Percentiles rank a stretch among this genome's conserved stretches.
These are phyloP conservation scores for Epistrophe grossulariae DNA, from an alignment of 2,888 invertebrate genomes.

Conservation along the genomic window DNA sequence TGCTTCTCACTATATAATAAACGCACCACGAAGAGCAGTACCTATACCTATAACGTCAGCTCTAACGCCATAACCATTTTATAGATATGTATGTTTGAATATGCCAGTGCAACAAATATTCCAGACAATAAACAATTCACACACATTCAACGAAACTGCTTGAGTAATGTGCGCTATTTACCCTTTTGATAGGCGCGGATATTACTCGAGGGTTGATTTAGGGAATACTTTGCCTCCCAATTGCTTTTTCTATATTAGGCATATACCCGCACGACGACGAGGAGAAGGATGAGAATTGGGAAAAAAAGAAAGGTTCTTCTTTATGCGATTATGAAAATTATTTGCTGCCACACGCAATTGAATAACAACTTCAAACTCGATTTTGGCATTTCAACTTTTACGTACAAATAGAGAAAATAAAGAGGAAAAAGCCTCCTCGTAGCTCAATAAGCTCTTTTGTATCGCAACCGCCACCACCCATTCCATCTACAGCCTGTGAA, in stretches of 20 bases:
- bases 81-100: not conserved
- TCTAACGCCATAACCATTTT: constrained; percentile 19
- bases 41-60: constrained; percentile 14
- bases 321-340: constrained; percentile 67
- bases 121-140: constrained; percentile 40
- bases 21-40: constrained; percentile 28
- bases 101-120: constrained; percentile 55
- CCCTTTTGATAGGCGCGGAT: constrained; percentile 72
- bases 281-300: not conserved
- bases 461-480: not conserved
- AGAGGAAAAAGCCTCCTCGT: constrained; percentile 20
- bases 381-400: constrained; percentile 54
- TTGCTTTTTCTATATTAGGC: not conserved
- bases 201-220: constrained; percentile 43
- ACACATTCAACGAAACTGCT: constrained; percentile 38
- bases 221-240: constrained; percentile 19
- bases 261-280: not conserved
- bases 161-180: constrained; percentile 70
- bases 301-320: constrained; percentile 8
- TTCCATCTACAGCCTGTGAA: not conserved
- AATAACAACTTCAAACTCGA: constrained; percentile 69
- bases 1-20: constrained; percentile 46
- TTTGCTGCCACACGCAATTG: constrained; percentile 72
- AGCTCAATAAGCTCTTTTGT: constrained; percentile 39
- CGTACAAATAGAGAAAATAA: constrained; percentile 9